Evolutionary conservation across 2,797 vertebrate genomes (phyloP).

Genomic region (Megalops cyprinoides): DNA sequence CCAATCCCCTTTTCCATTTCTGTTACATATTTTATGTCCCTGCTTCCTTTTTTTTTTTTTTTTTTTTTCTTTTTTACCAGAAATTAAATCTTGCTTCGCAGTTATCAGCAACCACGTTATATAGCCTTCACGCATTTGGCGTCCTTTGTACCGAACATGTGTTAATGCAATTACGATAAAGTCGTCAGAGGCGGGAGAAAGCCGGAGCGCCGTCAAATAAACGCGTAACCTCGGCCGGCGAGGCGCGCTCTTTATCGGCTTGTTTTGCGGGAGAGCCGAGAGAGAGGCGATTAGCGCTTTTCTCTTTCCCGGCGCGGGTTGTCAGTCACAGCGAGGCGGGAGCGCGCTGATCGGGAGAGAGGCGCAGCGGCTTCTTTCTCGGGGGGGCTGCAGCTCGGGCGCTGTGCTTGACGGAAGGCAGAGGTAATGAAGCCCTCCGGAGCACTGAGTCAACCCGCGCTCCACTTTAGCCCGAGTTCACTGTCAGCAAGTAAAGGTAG

Average conservation of each 20-base stretch:
- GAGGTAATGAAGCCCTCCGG: constrained; percentile 12
- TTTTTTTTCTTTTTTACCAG: background rate
- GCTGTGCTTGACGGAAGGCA: constrained; percentile 12
- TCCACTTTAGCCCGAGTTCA: background rate
- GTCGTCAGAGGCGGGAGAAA: background rate
- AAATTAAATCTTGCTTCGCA: background rate
- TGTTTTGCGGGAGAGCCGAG: constrained; percentile 17
- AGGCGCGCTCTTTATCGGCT: constrained; percentile 19
- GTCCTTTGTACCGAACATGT: background rate
- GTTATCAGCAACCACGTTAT: background rate
- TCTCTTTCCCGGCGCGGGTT: background rate
- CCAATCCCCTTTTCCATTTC: background rate
- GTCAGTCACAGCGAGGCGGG: constrained; percentile 12
- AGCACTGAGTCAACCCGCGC: constrained; percentile 10
- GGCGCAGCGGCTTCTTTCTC: constrained; percentile 10
- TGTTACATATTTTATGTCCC: background rate
- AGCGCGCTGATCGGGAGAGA: background rate
- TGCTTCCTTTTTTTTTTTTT: background rate
- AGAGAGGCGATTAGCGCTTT: background rate
- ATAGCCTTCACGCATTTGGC: background rate
- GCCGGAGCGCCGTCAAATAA: background rate
- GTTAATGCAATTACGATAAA: background rate
- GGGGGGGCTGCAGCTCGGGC: background rate
- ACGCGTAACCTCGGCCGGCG: background rate
- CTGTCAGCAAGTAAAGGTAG: background rate